Evolutionary conservation across 2,888 invertebrate genomes (phyloP).

Genomic region (Chloroclystis v-ata): DNA sequence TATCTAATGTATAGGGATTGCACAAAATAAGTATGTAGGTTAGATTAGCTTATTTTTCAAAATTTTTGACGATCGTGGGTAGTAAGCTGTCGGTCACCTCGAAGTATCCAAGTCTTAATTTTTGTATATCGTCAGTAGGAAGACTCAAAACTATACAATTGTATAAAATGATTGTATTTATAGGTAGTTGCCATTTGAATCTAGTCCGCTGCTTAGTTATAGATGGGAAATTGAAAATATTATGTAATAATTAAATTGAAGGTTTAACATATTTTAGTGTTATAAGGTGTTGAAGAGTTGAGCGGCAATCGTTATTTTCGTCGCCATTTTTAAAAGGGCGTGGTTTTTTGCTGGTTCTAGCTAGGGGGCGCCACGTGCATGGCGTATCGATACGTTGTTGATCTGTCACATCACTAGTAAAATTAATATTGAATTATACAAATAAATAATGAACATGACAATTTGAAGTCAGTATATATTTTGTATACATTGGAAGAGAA

Average conservation of each 20-base stretch:
- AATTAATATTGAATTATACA: not conserved
- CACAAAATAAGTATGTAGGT: conserved; percentile 11
- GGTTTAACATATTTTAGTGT: conserved; percentile 46
- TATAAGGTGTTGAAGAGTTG: conserved; percentile 50
- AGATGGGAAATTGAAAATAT: conserved; percentile 43
- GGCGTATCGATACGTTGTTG: conserved; percentile 18
- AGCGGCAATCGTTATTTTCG: conserved; percentile 32
- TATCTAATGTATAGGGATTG: conserved; percentile 1
- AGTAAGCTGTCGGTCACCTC: no score
- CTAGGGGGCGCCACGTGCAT: conserved; percentile 37
- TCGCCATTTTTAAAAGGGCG: conserved; percentile 28
- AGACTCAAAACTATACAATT: conserved; percentile 26
- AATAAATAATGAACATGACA: no score
- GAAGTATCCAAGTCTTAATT: not conserved
- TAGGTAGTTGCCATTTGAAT: conserved; percentile 67
- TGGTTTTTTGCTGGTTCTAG: conserved; percentile 34
- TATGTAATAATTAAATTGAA: conserved; percentile 51
- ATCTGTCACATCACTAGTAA: conserved; percentile 5
- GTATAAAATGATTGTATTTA: conserved; percentile 38
- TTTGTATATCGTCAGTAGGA: conserved; percentile 13
- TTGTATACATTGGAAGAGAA: no score
- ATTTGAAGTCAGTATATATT: no score
- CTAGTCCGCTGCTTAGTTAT: conserved; percentile 70
- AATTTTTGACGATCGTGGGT: not conserved
- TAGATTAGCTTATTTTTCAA: conserved; percentile 10